A percentile compares a stretch with the other conserved stretches of the same genome.
These are phyloP conservation scores for Nemapogon koenigi DNA, from an alignment of 2,888 invertebrate species.

Conservation along the genomic window DNA sequence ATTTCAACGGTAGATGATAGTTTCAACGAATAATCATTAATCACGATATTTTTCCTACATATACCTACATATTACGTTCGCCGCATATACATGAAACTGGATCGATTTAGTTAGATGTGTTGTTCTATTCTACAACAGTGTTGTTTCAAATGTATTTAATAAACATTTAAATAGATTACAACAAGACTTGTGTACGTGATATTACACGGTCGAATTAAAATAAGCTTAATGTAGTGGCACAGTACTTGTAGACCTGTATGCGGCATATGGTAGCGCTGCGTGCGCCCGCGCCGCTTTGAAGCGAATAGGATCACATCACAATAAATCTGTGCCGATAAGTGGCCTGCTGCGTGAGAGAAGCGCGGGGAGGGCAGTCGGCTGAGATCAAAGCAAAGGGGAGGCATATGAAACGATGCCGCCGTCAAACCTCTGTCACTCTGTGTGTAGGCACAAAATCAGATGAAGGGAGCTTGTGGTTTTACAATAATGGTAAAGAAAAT, in stretches of 20 bases:
- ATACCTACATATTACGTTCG: too few relatives aligned
- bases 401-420: constrained; percentile 18
- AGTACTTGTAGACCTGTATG: constrained; percentile 29
- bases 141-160: too few relatives aligned
- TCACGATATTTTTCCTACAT: too few relatives aligned
- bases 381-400: constrained; percentile 46
- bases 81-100: too few relatives aligned
- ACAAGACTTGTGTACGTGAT: constrained; percentile 29
- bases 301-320: constrained; percentile 52
- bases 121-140: too few relatives aligned
- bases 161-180: constrained; percentile 10
- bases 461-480: too few relatives aligned
- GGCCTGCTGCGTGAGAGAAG: constrained; percentile 59
- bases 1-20: too few relatives aligned
- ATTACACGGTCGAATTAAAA: constrained; percentile 29
- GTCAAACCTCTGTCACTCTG: neutral
- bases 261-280: constrained; percentile 17
- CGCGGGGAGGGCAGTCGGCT: too few relatives aligned
- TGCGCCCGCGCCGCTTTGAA: constrained; percentile 5
- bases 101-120: too few relatives aligned
- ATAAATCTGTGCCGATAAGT: constrained; percentile 65
- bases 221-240: constrained; percentile 20
- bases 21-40: too few relatives aligned
- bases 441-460: too few relatives aligned
- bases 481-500: too few relatives aligned